Evolutionary conservation across 2,888 invertebrate genomes (phyloP).

Genomic region (Apamea sordens): DNA sequence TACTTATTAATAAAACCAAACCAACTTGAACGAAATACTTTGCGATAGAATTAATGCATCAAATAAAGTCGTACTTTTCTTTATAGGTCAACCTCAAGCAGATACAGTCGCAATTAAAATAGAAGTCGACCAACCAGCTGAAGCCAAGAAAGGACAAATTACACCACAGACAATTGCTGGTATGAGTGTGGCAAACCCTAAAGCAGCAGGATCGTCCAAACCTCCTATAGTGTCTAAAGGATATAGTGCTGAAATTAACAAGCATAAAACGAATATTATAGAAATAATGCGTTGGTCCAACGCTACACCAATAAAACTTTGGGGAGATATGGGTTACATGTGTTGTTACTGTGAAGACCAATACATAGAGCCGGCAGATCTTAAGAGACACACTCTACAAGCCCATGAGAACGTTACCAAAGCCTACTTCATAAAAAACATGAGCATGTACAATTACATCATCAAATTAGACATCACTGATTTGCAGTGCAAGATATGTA

Average conservation of each 20-base stretch:
- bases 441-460: constrained; percentile 35
- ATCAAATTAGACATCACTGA: constrained; percentile 76
- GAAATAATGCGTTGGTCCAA: constrained; percentile 75
- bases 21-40: background rate
- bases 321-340: constrained; percentile 72
- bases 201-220: background rate
- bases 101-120: constrained; percentile 53
- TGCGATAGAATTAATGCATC: constrained; percentile 1
- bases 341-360: constrained; percentile 74
- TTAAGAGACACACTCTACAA: constrained; percentile 75
- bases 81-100: constrained; percentile 75
- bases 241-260: constrained; percentile 54
- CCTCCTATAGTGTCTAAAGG: constrained; percentile 9
- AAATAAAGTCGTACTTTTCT: constrained; percentile 71
- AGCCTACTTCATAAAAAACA: constrained; percentile 61
- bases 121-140: background rate
- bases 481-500: constrained; percentile 73
- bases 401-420: constrained; percentile 65
- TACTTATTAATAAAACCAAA: background rate
- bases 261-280: constrained; percentile 74
- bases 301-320: constrained; percentile 76
- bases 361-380: constrained; percentile 67
- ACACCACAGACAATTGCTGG: constrained; percentile 57
- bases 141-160: background rate
- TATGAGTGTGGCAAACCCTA: background rate